A percentile compares a stretch with the other conserved stretches of the same genome.
phyloP scores from a whole-genome alignment of 2,113 vertebrate species.

The Leucopsar rothschildi region DNA sequence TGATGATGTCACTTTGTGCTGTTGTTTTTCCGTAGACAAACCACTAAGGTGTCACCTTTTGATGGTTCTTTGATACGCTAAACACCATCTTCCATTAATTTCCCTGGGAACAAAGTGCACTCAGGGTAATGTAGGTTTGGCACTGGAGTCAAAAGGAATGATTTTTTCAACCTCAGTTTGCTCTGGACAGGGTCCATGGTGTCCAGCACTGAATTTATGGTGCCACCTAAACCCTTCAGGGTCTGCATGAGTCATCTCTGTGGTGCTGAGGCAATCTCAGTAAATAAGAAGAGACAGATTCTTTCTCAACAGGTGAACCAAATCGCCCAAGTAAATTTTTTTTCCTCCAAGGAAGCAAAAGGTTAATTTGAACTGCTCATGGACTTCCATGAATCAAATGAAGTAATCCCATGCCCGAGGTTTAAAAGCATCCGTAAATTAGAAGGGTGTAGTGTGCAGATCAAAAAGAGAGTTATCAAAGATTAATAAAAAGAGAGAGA shows the following conservation, averaged over 20 bases:
- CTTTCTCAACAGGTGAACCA: constrained; percentile 36
- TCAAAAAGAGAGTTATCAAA: constrained; percentile 42
- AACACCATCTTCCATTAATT: neutral
- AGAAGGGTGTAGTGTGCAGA: neutral
- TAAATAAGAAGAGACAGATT: constrained; percentile 60
- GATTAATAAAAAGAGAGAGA: constrained; percentile 29
- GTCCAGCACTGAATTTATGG: constrained; percentile 33
- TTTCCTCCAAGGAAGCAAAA: constrained; percentile 7
- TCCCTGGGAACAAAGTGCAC: neutral
- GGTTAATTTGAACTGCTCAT: constrained; percentile 38
- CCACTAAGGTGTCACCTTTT: neutral
- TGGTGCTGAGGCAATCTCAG: constrained; percentile 17
- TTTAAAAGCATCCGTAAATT: constrained; percentile 58
- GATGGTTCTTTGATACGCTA: neutral
- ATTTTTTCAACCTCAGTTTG: constrained; percentile 39
- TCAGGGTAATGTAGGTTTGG: neutral
- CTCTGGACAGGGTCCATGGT: neutral
- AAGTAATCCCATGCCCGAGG: constrained; percentile 29
- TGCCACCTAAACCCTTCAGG: constrained; percentile 23
- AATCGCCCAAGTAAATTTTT: constrained; percentile 36
- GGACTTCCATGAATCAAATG: constrained; percentile 51
- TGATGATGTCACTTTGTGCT: neutral
- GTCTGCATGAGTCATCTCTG: constrained; percentile 7
- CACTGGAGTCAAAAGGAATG: neutral
- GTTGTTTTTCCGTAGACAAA: neutral